Evolutionary conservation across 1,140 invertebrate species (phyloP), one percentile per base, ranked within the genome.

Genomic region (Caenorhabditis inopinata): DNA sequence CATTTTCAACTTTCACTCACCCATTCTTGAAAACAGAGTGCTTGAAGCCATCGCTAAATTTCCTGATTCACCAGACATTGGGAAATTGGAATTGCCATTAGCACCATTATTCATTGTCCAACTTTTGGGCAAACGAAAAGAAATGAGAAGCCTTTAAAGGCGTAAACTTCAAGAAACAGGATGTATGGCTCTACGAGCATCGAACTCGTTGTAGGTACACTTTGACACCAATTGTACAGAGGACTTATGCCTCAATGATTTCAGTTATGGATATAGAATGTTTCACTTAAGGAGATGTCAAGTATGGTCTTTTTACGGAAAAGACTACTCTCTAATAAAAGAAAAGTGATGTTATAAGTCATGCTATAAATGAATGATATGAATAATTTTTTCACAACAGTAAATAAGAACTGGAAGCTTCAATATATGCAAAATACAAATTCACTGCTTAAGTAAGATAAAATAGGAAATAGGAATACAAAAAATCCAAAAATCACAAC

Each of bases 41-140:
- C 32, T 21, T 21, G 58, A 68, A 18, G 58, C 58, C 5, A 32
- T 68, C 58, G 38, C 38, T 14, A 38, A 68, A 68, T 68, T 68
- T 68, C 58, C 58, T 38, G 58, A 21, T 21, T 68, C 58, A 38
- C n/a, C 18, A 38, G 32, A 21, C 29, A 32, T 35, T 38, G 58
- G 58, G 58, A 68, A 68, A 68, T 68, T 68, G 58, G 58, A 68
- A 68, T 68, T 38, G 1, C 21, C 27, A 29, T 32, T n/a, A 62
- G 12, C 47, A 38, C 58, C 29, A 42, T 68, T 18, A 12, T 38
- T 21, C 51, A 58, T 58, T n/a, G 25, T 16, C 12, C 27, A 58
- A 58, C 23, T 51, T 51, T 9, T 25, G 7, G 16, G n/a, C n/a
- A n/a, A n/a, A n/a, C n/a, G n/a, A 12, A 42, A 42, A 42, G 11